phyloP scores from a whole-genome alignment of 1,140 invertebrate genomes.

The Nomia melanderi region DNA sequence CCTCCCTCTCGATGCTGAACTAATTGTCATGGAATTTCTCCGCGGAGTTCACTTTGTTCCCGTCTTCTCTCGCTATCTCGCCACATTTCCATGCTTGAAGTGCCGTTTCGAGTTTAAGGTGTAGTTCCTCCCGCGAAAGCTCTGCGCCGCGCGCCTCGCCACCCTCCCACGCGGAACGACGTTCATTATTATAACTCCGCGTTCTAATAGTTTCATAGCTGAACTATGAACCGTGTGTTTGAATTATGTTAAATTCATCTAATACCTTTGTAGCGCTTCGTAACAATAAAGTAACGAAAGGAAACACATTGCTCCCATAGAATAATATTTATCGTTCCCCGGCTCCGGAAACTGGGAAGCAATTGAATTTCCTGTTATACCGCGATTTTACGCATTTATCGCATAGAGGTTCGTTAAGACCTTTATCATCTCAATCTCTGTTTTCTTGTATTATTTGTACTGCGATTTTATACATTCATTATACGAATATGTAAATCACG shows the following conservation, averaged over 20 bases:
- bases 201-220: conserved; percentile 15
- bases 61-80: not conserved
- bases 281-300: not conserved
- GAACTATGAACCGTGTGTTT: conserved; percentile 7
- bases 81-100: conserved; percentile 15
- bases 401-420: too few species aligned
- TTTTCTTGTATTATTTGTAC: too few species aligned
- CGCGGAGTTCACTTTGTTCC: not conserved
- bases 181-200: conserved; percentile 31
- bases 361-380: too few species aligned
- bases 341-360: too few species aligned
- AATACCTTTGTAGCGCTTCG: not conserved
- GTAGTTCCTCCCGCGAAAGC: not conserved
- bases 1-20: not conserved
- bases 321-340: too few species aligned
- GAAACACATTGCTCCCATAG: not conserved
- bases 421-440: too few species aligned
- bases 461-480: too few species aligned
- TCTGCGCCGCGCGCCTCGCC: not conserved
- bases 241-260: not conserved
- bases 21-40: not conserved
- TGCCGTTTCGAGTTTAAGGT: not conserved
- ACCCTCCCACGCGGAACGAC: not conserved
- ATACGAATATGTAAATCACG: too few species aligned
- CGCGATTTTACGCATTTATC: too few species aligned